These are phyloP conservation scores for Pygoscelis antarcticus DNA, from an alignment of 2,113 vertebrate genomes.

Conservation along the genomic window DNA sequence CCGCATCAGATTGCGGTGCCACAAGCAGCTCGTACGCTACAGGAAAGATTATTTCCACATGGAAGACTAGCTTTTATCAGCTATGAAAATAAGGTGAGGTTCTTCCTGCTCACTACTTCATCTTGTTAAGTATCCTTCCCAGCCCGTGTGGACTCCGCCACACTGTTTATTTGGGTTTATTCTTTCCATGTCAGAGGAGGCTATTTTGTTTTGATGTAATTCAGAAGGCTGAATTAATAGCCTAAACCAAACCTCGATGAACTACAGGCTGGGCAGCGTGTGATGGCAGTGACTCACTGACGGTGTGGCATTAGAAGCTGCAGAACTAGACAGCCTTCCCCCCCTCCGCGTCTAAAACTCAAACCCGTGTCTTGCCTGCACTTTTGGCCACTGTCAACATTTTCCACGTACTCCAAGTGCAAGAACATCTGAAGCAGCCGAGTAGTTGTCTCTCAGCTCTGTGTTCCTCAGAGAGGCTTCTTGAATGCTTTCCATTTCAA, in stretches of 20 bases:
- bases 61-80: not conserved
- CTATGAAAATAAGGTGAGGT: not conserved
- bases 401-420: not conserved
- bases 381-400: not conserved
- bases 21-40: not conserved
- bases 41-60: not conserved
- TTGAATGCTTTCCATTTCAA: not conserved
- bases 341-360: accelerated
- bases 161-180: not conserved
- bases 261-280: not conserved
- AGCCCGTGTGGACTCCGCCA: not conserved
- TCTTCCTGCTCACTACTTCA: not conserved
- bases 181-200: not conserved
- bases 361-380: not conserved
- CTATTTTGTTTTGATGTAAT: not conserved
- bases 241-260: not conserved
- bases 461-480: not conserved
- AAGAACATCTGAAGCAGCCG: not conserved
- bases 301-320: not conserved
- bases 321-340: not conserved
- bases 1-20: not conserved
- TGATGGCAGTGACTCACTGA: not conserved
- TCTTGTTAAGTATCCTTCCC: not conserved
- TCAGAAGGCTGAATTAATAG: not conserved
- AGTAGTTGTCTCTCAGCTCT: not conserved